Evolutionary conservation across 2,888 invertebrate species (phyloP), one percentile per base, ranked within the genome.

Genomic region (Scelioninae gen. 1): DNA sequence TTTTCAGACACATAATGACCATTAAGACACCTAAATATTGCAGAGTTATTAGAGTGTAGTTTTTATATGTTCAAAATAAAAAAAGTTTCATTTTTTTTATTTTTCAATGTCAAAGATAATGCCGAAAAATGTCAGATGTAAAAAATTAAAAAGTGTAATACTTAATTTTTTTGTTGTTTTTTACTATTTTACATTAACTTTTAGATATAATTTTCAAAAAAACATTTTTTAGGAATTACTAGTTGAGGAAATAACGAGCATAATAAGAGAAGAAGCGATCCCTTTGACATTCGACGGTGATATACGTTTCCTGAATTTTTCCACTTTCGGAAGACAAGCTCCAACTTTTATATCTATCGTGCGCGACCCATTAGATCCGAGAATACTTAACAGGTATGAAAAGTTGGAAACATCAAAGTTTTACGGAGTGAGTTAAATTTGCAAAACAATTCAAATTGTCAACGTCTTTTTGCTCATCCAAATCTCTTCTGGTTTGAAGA

Each of bases 211-310:
- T n/a, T n/a, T n/a, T n/a, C n/a, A n/a, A n/a, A n/a, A n/a, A n/a
- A n/a, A n/a, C n/a, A n/a, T 56, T 15, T 55, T 15, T 77, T 90
- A 94, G 94, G 94, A 93, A 88, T 91, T 93, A 80, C 89, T 94
- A 68, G 94, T 94, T 23, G 92, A 93, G 80, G 93, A 93, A 81
- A 92, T 94, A 49, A 93, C 93, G 58, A 92, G 92, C 71, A 92
- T 93, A 49, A 93, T 94, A 72, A 91, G 93, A 84, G 92, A 93
- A 75, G 93, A 93, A 86, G 94, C 94, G n/a, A 92, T 94, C 34
- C 95, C 95, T 16, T 89, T 95, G 81, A 94, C 94, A 86, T 94
- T 95, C 87, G 95, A 95, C 87, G 92, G 94, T 16, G 94, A 94
- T 86, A 92, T 94, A 0, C 93, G 94, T 87, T 95, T 95, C 88